These are phyloP conservation scores for Platichthys stellatus DNA, from an alignment of 2,113 vertebrate genomes.

Conservation along the genomic window DNA sequence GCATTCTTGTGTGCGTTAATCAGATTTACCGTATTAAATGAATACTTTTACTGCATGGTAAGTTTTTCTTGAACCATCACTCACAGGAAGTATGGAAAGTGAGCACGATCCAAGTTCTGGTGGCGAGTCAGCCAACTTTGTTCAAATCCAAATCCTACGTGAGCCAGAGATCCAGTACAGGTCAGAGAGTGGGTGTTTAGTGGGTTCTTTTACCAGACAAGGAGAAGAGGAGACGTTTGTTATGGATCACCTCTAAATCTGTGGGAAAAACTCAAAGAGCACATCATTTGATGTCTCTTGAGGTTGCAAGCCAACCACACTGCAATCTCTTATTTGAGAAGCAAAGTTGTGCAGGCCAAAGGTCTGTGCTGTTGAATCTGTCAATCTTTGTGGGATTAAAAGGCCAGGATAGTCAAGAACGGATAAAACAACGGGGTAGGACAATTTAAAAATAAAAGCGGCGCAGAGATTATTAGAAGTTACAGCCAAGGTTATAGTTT, in stretches of 20 bases:
- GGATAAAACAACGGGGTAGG: conserved; percentile 14
- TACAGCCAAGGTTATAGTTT: conserved; percentile 30
- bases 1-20: conserved; percentile 23
- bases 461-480: conserved; percentile 25
- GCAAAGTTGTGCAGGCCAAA: conserved; percentile 9
- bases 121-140: conserved; percentile 51
- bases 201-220: conserved; percentile 63
- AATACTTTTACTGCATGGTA: not conserved
- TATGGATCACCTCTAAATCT: conserved; percentile 55
- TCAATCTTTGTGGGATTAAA: conserved; percentile 34
- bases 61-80: conserved; percentile 27
- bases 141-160: conserved; percentile 53
- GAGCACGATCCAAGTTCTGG: conserved; percentile 33
- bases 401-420: conserved; percentile 13
- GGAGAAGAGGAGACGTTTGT: conserved; percentile 43
- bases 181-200: conserved; percentile 63
- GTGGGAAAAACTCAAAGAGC: conserved; percentile 45
- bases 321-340: conserved; percentile 35
- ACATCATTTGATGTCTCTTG: conserved; percentile 45
- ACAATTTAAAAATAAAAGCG: conserved; percentile 19
- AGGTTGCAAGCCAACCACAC: conserved; percentile 33
- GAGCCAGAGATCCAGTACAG: conserved; percentile 47
- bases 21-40: conserved; percentile 26
- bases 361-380: conserved; percentile 24
- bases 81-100: conserved; percentile 31